Conservation (phyloP, 2,113 vertebrate genomes). For the Elachura formosa region DNA sequence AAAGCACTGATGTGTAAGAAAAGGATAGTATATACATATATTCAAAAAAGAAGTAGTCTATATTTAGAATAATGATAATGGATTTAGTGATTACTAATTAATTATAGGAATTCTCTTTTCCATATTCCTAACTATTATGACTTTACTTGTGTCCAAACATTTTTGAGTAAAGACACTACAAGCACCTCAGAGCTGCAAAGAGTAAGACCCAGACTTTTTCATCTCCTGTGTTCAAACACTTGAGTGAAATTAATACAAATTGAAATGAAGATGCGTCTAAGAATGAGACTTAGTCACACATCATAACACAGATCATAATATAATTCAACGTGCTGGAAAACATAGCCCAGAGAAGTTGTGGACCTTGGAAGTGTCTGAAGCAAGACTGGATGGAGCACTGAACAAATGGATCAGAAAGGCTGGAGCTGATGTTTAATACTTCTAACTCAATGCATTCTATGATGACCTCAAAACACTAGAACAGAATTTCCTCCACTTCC, state of each 20-base stretch:
- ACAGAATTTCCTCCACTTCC: not conserved
- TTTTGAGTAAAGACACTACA: not conserved
- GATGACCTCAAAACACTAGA: not conserved
- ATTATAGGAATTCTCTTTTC: not conserved
- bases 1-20: not conserved
- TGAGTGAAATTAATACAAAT: not conserved
- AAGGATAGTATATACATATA: not conserved
- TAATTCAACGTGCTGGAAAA: not conserved
- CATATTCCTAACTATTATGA: not conserved
- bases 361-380: not conserved
- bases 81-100: not conserved
- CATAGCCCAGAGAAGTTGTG: not conserved
- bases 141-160: not conserved
- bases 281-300: not conserved
- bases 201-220: not conserved
- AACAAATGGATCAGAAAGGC: accelerated
- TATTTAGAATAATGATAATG: not conserved
- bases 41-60: not conserved
- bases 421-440: not conserved
- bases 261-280: not conserved
- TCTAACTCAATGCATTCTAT: not conserved
- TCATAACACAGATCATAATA: not conserved
- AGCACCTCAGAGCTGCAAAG: not conserved
- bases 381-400: not conserved
- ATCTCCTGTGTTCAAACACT: not conserved